Percentiles rank a stretch among this genome's conserved stretches.
Conservation (phyloP, 2,888 invertebrate genomes). For the Nemapogon koenigi region DNA sequence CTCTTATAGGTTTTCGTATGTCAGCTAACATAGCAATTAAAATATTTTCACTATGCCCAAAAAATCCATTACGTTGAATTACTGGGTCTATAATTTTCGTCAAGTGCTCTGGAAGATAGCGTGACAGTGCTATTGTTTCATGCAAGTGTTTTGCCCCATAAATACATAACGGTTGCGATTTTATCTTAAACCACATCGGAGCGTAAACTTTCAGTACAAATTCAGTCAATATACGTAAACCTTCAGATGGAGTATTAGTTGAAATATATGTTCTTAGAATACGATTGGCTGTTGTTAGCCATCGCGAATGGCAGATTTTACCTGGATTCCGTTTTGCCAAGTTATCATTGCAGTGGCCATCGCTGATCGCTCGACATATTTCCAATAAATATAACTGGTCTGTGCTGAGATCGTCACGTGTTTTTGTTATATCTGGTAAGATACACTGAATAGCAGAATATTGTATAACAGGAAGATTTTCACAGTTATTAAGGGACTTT, state of each 20-base stretch:
- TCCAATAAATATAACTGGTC: background rate
- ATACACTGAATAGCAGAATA: background rate
- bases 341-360: background rate
- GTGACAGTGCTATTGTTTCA: background rate
- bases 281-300: slow-evolving; percentile 11
- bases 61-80: slow-evolving; percentile 9
- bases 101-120: background rate
- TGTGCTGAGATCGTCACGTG: background rate
- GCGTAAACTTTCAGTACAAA: slow-evolving; percentile 9
- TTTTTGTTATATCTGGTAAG: background rate
- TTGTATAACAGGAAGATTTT: background rate
- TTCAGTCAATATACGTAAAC: slow-evolving; percentile 2
- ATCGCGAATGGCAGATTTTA: slow-evolving; percentile 9
- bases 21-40: slow-evolving; percentile 1
- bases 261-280: slow-evolving; percentile 6
- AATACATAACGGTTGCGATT: slow-evolving; percentile 6
- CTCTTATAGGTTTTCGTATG: slow-evolving; percentile 4
- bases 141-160: slow-evolving; percentile 4
- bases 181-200: slow-evolving; percentile 12
- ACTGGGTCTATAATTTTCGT: slow-evolving; percentile 3
- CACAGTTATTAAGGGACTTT: background rate
- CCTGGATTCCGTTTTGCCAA: slow-evolving; percentile 1
- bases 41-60: slow-evolving; percentile 6
- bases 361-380: background rate
- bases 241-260: background rate